A percentile compares a stretch with the other conserved stretches of the same genome.
Conservation (phyloP, 2,797 vertebrate genomes). For the Benthosema pterotum region DNA sequence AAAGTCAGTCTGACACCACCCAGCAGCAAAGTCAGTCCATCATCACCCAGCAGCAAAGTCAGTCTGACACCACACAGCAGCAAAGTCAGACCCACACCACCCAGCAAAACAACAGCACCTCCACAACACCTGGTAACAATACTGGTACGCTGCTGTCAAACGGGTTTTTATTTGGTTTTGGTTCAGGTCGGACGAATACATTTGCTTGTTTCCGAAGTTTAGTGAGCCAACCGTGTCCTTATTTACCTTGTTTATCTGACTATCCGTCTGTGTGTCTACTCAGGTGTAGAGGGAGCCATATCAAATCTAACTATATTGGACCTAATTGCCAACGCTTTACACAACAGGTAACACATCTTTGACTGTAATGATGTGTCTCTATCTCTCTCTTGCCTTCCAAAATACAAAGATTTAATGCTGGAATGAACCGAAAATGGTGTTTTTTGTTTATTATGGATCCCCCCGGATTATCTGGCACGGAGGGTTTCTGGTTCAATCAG, state of each 20-base stretch:
- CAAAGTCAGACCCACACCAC: not conserved
- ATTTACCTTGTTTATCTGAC: not conserved
- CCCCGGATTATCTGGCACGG: too few relatives aligned
- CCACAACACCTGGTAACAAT: too few relatives aligned
- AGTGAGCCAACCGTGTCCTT: not conserved
- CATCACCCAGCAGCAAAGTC: constrained; percentile 86
- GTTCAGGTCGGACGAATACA: too few relatives aligned
- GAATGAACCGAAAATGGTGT: too few relatives aligned
- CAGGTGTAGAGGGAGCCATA: constrained; percentile 52
- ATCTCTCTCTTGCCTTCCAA: not conserved
- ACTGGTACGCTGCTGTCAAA: too few relatives aligned
- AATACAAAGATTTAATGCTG: too few relatives aligned
- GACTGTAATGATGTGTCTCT: not conserved
- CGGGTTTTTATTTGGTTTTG: too few relatives aligned
- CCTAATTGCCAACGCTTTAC: not conserved
- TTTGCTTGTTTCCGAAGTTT: not conserved
- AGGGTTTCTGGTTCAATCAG: too few relatives aligned
- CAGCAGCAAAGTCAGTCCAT: constrained; percentile 79
- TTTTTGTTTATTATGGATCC: too few relatives aligned
- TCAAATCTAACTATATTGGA: constrained; percentile 47
- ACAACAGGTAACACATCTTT: constrained; percentile 33
- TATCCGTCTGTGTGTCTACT: constrained; percentile 16
- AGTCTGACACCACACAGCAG: constrained; percentile 64
- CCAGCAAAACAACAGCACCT: not conserved
- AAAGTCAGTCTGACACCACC: too few relatives aligned